Evolutionary conservation across 1,140 invertebrate species (phyloP).

Genomic region (Dinothrombium tinctorium): DNA sequence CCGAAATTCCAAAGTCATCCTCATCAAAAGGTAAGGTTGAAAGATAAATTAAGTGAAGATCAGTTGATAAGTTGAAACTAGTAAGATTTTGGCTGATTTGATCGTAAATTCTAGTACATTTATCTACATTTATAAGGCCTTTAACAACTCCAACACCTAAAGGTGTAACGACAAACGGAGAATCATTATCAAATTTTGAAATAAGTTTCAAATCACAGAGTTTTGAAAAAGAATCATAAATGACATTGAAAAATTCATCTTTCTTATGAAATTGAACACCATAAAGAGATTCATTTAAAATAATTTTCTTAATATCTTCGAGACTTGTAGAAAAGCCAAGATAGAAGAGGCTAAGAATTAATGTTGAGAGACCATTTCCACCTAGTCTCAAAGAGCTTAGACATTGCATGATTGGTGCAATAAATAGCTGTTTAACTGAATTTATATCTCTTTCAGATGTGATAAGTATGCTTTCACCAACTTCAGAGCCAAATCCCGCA

Average conservation of each 20-base stretch:
- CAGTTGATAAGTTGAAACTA: conserved; percentile 38
- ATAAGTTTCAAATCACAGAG: conserved; percentile 9
- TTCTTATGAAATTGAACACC: conserved; percentile 29
- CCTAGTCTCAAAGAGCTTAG: conserved; percentile 32
- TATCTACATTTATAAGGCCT: conserved; percentile 45
- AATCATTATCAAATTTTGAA: background rate
- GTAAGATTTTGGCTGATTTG: conserved; percentile 42
- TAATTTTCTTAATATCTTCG: conserved; percentile 24
- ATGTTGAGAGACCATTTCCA: conserved; percentile 28
- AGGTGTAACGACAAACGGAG: conserved; percentile 27
- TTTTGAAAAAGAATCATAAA: conserved; percentile 28
- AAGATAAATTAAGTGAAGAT: conserved; percentile 51
- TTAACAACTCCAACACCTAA: conserved; percentile 58
- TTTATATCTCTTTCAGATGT: conserved; percentile 13
- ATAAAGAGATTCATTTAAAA: conserved; percentile 32
- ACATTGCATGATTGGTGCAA: conserved; percentile 39
- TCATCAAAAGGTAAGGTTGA: conserved; percentile 43
- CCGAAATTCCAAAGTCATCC: conserved; percentile 27
- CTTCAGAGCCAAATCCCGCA: conserved; percentile 39
- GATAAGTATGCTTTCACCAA: conserved; percentile 54
- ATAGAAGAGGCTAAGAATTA: conserved; percentile 41
- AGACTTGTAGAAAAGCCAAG: conserved; percentile 31
- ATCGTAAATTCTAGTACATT: conserved; percentile 35
- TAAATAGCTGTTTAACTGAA: conserved; percentile 28
- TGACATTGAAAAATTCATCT: conserved; percentile 29